Evolutionary conservation across 2,888 invertebrate species (phyloP).

Genomic region (Dynastes hyllus): DNA sequence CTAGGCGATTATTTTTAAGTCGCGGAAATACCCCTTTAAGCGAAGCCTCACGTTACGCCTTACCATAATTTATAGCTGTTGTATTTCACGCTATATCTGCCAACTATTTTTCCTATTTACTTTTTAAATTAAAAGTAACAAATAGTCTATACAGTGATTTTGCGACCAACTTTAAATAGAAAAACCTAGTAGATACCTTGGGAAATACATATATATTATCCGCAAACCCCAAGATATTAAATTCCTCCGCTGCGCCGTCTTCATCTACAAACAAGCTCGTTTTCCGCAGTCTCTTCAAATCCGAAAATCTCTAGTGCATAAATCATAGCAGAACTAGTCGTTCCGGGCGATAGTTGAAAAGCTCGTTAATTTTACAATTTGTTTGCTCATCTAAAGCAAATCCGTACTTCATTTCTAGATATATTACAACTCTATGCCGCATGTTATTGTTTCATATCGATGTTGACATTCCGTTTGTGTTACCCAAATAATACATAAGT

Average conservation of each 20-base stretch:
- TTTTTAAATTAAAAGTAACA: not conserved
- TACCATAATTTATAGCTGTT: not conserved
- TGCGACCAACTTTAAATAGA: not conserved
- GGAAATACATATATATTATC: not conserved
- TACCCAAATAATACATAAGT: not conserved
- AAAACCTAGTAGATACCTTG: not conserved
- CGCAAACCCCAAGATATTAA: slow-evolving; percentile 16
- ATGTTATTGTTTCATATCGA: not conserved
- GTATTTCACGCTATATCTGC: not conserved
- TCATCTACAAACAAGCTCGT: slow-evolving; percentile 14
- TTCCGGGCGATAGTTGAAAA: slow-evolving; percentile 1
- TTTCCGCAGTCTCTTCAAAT: slow-evolving; percentile 5
- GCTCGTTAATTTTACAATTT: slow-evolving; percentile 31
- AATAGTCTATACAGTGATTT: not conserved
- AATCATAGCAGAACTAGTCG: not conserved
- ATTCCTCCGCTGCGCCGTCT: slow-evolving; percentile 5
- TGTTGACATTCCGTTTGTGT: not conserved
- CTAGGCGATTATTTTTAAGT: slow-evolving; percentile 6
- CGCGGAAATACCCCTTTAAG: slow-evolving; percentile 10
- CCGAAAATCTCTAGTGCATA: slow-evolving; percentile 14
- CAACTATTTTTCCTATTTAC: not conserved
- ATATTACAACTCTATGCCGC: not conserved
- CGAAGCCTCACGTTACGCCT: not conserved
- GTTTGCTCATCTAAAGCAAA: slow-evolving; percentile 13
- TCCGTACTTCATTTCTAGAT: not conserved